Conservation (phyloP, 2,113 vertebrate species). For the Heterocephalus glaber region DNA sequence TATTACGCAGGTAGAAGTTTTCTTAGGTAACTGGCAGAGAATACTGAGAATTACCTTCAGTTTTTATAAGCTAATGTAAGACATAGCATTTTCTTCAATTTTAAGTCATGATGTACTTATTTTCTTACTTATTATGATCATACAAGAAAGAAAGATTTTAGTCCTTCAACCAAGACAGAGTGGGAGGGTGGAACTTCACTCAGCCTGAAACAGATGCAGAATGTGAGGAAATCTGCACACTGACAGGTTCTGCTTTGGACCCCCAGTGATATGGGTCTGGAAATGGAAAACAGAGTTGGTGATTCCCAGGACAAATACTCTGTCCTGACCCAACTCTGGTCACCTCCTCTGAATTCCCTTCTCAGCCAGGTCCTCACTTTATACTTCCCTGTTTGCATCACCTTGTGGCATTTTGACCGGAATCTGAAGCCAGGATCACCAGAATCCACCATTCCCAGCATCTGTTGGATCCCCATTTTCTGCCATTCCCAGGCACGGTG, state of each 20-base stretch:
- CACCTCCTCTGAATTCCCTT: background rate
- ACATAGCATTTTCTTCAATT: background rate
- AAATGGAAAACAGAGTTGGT: background rate
- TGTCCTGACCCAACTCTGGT: background rate
- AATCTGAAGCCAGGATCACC: background rate
- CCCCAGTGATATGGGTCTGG: background rate
- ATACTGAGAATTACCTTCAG: background rate
- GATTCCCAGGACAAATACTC: background rate
- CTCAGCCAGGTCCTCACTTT: background rate
- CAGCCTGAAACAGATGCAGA: background rate
- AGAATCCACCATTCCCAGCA: background rate
- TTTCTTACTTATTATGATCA: slow-evolving; percentile 2
- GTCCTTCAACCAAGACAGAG: background rate
- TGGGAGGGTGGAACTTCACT: background rate
- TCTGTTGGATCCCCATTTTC: background rate
- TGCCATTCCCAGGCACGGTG: background rate
- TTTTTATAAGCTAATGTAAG: background rate
- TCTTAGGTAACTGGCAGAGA: background rate
- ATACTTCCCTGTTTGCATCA: background rate
- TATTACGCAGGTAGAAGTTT: background rate
- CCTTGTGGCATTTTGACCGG: background rate
- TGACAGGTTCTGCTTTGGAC: background rate
- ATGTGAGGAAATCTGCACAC: background rate
- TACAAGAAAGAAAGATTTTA: background rate
- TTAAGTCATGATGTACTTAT: background rate